These are phyloP conservation scores for human DNA, from an alignment of 2,113 vertebrate genomes.

Conservation along the genomic window DNA sequence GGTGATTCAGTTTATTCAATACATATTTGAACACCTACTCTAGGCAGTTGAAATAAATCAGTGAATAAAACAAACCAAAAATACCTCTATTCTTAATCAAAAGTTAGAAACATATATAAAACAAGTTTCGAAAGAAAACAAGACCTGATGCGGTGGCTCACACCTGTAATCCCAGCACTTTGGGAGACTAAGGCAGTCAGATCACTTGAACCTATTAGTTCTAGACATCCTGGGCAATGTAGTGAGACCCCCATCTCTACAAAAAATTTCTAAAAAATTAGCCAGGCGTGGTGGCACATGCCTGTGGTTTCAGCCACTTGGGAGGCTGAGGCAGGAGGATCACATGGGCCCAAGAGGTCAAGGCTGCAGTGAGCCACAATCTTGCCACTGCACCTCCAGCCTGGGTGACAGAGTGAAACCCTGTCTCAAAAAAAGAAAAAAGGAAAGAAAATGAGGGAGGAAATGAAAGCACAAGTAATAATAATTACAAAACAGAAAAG, in stretches of 20 bases:
- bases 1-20: not conserved
- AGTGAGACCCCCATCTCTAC: not conserved
- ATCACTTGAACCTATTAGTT: no score
- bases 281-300: not conserved
- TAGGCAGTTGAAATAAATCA: not conserved
- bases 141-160: not conserved
- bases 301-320: not conserved
- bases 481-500: not conserved
- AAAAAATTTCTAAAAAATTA: not conserved
- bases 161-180: not conserved
- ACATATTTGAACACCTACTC: not conserved
- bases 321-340: not conserved
- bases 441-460: not conserved
- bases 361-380: not conserved
- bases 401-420: not conserved
- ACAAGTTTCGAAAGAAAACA: not conserved
- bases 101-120: not conserved
- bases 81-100: not conserved
- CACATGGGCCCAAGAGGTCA: not conserved
- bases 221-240: not conserved
- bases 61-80: not conserved
- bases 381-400: not conserved
- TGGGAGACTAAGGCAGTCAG: not conserved
- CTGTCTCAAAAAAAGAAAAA: not conserved
- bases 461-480: constrained; percentile 1